phyloP scores from a whole-genome alignment of 2,888 invertebrate species.

The Holacanthella duospinosa region DNA sequence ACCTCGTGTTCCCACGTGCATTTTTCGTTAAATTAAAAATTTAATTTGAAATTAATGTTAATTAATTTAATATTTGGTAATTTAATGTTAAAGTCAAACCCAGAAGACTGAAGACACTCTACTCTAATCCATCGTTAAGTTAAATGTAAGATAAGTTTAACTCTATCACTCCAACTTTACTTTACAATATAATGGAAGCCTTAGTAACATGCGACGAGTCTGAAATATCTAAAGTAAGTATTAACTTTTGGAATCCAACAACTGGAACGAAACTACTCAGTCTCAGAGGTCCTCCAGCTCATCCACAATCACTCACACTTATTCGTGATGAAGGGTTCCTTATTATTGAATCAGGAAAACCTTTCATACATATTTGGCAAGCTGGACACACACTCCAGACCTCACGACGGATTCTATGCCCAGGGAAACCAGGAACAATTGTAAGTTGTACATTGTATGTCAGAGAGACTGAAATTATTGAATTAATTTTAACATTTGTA shows the following conservation, averaged over 20 bases:
- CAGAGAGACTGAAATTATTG: too few species aligned
- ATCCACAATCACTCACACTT: conserved; percentile 51
- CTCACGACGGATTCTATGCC: conserved; percentile 57
- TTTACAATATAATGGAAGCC: conserved; percentile 48
- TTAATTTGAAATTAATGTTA: too few species aligned
- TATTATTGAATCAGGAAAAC: conserved; percentile 64
- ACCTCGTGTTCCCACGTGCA: too few species aligned
- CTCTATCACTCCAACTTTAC: too few species aligned
- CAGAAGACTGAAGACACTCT: too few species aligned
- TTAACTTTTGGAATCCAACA: conserved; percentile 65
- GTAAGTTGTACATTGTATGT: too few species aligned
- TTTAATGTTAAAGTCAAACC: too few species aligned
- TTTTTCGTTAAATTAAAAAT: too few species aligned
- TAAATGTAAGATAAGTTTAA: too few species aligned
- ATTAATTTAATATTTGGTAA: too few species aligned
- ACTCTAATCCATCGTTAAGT: too few species aligned
- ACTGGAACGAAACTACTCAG: conserved; percentile 63
- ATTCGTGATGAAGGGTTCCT: conserved; percentile 63
- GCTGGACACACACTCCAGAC: conserved; percentile 56
- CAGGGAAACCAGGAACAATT: conserved; percentile 63
- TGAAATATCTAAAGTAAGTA: conserved; percentile 54
- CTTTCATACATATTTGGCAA: conserved; percentile 74
- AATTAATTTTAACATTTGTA: too few species aligned
- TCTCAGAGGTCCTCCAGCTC: conserved; percentile 61
- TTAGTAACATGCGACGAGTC: conserved; percentile 54